phyloP scores from a whole-genome alignment of 2,888 invertebrate genomes.

The Sinohyriopsis cumingii region DNA sequence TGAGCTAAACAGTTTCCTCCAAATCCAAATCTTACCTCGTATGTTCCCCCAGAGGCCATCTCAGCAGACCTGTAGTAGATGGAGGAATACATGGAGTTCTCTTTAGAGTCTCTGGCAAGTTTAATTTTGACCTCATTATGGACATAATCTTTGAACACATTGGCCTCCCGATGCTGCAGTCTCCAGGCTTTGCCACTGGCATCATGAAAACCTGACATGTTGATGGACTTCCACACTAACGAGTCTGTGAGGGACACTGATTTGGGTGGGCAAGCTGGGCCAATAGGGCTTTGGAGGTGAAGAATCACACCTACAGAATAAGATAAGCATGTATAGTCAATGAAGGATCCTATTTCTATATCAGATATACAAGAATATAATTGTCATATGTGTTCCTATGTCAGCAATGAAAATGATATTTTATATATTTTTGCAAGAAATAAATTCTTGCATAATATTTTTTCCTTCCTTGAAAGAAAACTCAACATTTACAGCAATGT shows the following conservation, averaged over 20 bases:
- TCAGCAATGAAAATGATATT: too few species aligned
- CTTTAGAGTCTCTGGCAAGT: conserved; percentile 29
- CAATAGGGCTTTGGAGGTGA: conserved; percentile 13
- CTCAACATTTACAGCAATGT: too few species aligned
- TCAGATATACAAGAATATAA: too few species aligned
- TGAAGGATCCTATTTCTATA: too few species aligned
- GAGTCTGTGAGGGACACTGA: conserved; percentile 1
- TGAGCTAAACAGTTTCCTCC: too few species aligned
- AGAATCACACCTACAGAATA: conserved; percentile 4
- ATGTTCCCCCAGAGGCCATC: conserved; percentile 33
- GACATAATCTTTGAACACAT: conserved; percentile 21
- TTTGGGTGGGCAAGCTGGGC: conserved; percentile 18
- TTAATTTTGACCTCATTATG: conserved; percentile 28
- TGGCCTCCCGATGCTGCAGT: conserved; percentile 21
- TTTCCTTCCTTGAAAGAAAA: too few species aligned
- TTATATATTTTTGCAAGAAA: too few species aligned
- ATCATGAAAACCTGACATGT: conserved; percentile 11
- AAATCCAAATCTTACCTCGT: conserved; percentile 21
- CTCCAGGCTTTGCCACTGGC: conserved; percentile 34
- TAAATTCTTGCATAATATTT: too few species aligned
- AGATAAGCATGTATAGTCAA: too few species aligned
- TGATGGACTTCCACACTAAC: too few species aligned
- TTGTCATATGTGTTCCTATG: too few species aligned
- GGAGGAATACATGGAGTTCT: conserved; percentile 28
- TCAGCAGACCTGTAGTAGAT: conserved; percentile 37